Evolutionary conservation across 2,113 vertebrate genomes (phyloP).

Genomic region (Salvator merianae): DNA sequence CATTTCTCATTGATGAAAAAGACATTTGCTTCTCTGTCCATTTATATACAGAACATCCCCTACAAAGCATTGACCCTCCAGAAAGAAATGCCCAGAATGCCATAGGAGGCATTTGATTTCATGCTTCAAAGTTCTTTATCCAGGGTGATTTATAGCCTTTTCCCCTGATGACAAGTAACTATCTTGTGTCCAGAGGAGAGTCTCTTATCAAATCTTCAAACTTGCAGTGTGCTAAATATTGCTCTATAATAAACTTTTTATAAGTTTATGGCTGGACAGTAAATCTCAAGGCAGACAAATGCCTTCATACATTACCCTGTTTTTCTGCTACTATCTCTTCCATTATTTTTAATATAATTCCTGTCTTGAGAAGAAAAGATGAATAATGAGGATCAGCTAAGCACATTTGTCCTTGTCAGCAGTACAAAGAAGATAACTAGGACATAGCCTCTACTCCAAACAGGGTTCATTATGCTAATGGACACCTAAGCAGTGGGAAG

Average conservation of each 20-base stretch:
- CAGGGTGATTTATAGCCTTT: conserved; percentile 30
- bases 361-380: conserved; percentile 17
- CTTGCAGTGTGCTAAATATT: conserved; percentile 14
- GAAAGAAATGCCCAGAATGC: not conserved
- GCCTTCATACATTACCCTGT: conserved; percentile 22
- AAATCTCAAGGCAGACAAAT: conserved; percentile 35
- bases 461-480: conserved; percentile 10
- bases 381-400: conserved; percentile 1
- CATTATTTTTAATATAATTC: conserved; percentile 35
- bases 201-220: not conserved
- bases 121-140: not conserved
- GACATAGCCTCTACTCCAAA: fast-evolving
- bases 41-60: fast-evolving
- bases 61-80: not conserved
- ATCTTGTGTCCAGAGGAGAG: conserved; percentile 14
- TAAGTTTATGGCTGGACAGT: conserved; percentile 11
- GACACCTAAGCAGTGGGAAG: not conserved
- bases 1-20: not conserved
- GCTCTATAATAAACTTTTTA: fast-evolving
- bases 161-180: not conserved
- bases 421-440: conserved; percentile 23
- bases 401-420: conserved; percentile 5
- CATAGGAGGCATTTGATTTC: conserved; percentile 39
- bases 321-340: conserved; percentile 21
- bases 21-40: not conserved